A percentile compares a stretch with the other conserved stretches of the same genome.
Evolutionary conservation across 2,888 invertebrate genomes (phyloP).

Genomic region (Parapristionchus giblindavisi): DNA sequence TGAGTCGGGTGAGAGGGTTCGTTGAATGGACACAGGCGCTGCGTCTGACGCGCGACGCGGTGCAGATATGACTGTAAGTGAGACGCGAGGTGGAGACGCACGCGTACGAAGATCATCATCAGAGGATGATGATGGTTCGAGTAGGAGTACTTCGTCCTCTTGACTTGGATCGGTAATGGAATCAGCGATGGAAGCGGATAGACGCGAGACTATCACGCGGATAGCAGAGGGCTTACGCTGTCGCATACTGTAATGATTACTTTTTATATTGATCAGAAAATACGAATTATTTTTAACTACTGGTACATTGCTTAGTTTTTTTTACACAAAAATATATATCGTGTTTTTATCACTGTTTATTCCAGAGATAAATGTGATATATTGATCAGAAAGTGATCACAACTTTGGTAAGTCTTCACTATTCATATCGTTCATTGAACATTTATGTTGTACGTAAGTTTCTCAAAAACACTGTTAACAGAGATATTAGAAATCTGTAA

Average conservation of each 20-base stretch:
- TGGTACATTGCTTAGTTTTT: no score
- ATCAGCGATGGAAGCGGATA: conserved; percentile 28
- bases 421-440: no score
- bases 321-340: no score
- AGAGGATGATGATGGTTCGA: conserved; percentile 12
- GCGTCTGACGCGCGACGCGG: conserved; percentile 11
- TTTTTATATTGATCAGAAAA: no score
- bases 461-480: no score
- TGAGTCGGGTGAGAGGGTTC: conserved; percentile 7
- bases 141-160: conserved; percentile 24
- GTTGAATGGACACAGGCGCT: conserved; percentile 11
- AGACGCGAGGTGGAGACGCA: not conserved
- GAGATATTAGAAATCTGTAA: no score
- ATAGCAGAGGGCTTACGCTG: conserved; percentile 34
- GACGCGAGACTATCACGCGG: conserved; percentile 34
- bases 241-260: not conserved
- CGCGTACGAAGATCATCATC: not conserved
- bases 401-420: no score
- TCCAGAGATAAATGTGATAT: no score
- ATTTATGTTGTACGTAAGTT: no score
- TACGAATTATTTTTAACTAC: no score
- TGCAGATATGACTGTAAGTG: not conserved
- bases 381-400: no score
- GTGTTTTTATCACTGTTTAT: no score
- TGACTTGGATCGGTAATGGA: not conserved